Evolutionary conservation across 2,797 vertebrate species (phyloP).

Genomic region (Nyctalus aviator): DNA sequence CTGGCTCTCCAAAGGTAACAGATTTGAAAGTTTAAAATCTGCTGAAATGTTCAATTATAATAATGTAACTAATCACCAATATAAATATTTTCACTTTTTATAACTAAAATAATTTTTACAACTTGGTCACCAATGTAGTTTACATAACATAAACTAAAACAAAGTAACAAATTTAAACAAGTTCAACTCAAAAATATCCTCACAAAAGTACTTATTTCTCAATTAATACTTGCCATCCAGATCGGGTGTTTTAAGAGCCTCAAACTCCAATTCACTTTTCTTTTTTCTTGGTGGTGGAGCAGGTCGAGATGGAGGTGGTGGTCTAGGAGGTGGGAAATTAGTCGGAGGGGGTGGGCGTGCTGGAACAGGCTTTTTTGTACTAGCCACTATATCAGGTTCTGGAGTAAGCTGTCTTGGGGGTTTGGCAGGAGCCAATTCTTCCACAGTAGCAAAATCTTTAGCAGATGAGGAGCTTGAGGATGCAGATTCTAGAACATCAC

Average conservation of each 20-base stretch:
- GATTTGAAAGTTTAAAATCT: constrained; percentile 43
- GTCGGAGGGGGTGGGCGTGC: constrained; percentile 94
- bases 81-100: constrained; percentile 39
- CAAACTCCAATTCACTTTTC: constrained; percentile 91
- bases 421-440: constrained; percentile 92
- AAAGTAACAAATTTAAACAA: constrained; percentile 51
- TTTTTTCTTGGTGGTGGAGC: constrained; percentile 93
- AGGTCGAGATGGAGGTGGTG: constrained; percentile 94
- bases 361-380: constrained; percentile 97
- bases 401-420: constrained; percentile 93
- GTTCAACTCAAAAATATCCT: constrained; percentile 37
- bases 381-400: constrained; percentile 98
- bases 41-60: constrained; percentile 46
- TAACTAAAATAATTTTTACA: constrained; percentile 54
- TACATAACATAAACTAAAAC: constrained; percentile 47
- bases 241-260: constrained; percentile 90
- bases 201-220: constrained; percentile 46
- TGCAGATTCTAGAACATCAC: constrained; percentile 89
- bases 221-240: constrained; percentile 92
- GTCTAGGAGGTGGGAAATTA: constrained; percentile 94
- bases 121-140: not conserved
- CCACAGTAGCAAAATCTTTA: constrained; percentile 86
- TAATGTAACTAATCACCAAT: constrained; percentile 46
- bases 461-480: constrained; percentile 80
- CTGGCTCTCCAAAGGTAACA: constrained; percentile 27